Evolutionary conservation across 2,113 vertebrate genomes (phyloP).

Genomic region (Hippocampus guttulatus): DNA sequence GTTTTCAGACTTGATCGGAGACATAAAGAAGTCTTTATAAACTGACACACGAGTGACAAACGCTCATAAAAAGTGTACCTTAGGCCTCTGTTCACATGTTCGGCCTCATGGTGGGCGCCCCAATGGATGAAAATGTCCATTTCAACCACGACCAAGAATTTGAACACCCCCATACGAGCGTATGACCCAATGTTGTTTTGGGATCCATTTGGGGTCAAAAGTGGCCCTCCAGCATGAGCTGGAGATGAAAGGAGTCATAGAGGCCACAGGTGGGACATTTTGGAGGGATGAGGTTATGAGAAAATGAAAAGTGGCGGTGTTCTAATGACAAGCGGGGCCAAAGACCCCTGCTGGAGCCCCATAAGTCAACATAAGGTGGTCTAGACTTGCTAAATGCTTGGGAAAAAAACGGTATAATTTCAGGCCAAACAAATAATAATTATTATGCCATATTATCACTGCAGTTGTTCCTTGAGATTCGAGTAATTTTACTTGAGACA

Average conservation of each 20-base stretch:
- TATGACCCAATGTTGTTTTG: constrained; percentile 2
- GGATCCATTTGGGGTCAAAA: constrained; percentile 15
- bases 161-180: neutral
- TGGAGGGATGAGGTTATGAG: constrained; percentile 6
- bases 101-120: neutral
- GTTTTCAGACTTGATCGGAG: constrained; percentile 17
- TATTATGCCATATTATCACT: too few species aligned
- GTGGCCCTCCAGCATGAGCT: constrained; percentile 41
- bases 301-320: constrained; percentile 7
- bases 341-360: constrained; percentile 17
- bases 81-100: neutral
- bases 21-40: constrained; percentile 22
- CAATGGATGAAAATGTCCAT: neutral
- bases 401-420: constrained; percentile 12
- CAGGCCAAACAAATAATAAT: neutral
- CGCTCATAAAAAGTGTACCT: constrained; percentile 8
- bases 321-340: constrained; percentile 19
- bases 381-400: constrained; percentile 25
- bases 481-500: too few species aligned
- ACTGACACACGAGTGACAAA: constrained; percentile 28
- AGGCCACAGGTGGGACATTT: neutral
- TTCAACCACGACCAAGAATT: neutral
- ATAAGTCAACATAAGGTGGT: constrained; percentile 18
- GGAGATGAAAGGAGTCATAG: constrained; percentile 29
- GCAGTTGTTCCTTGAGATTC: too few species aligned